phyloP scores from a whole-genome alignment of 2,113 vertebrate genomes.

The Rhea americana region DNA sequence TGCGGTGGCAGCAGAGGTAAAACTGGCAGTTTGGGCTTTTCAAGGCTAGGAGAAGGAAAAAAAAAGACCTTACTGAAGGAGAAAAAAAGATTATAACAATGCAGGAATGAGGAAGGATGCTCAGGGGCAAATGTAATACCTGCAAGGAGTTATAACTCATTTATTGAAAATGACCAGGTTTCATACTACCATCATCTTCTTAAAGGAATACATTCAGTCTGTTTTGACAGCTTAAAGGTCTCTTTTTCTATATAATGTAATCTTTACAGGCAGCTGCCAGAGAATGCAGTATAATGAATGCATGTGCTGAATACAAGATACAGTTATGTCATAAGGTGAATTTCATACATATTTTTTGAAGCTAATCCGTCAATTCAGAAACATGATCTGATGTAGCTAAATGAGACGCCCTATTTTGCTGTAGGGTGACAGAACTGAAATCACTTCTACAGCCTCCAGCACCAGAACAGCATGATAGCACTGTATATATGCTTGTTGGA shows the following conservation, averaged over 20 bases:
- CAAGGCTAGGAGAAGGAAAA: not conserved
- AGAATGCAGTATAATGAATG: not conserved
- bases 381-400: not conserved
- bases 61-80: not conserved
- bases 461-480: not conserved
- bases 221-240: not conserved
- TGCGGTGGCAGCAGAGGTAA: not conserved
- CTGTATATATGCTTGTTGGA: not conserved
- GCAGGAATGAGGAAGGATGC: constrained; percentile 11
- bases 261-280: constrained; percentile 17
- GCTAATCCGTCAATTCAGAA: constrained; percentile 16
- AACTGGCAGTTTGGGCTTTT: not conserved
- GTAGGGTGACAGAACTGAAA: not conserved
- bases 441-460: not conserved
- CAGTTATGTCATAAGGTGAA: not conserved
- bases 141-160: constrained; percentile 15
- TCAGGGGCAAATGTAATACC: not conserved
- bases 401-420: not conserved
- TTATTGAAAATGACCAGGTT: not conserved
- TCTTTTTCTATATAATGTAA: not conserved
- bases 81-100: not conserved
- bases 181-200: not conserved
- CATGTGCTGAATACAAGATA: not conserved
- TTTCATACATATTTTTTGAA: constrained; percentile 17
- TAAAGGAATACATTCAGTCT: not conserved